Evolutionary conservation across 2,888 invertebrate species (phyloP).

Genomic region (Phrixothrix hirtus): DNA sequence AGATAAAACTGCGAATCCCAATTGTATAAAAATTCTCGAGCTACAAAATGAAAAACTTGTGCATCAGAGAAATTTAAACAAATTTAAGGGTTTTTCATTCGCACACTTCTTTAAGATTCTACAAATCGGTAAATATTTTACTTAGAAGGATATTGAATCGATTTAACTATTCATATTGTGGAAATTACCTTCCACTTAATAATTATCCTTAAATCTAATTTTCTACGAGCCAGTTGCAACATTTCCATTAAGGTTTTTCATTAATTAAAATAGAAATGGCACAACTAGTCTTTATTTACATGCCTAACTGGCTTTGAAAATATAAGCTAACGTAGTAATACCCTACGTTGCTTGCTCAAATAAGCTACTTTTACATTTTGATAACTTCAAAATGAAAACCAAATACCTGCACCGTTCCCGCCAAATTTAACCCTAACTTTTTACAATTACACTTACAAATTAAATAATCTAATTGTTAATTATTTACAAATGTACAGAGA

Average conservation of each 20-base stretch:
- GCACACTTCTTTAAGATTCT: constrained; percentile 30
- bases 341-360: constrained; percentile 43
- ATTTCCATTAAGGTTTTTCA: no score
- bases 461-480: neutral
- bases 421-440: constrained; percentile 14
- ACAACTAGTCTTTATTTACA: no score
- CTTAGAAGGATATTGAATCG: constrained; percentile 41
- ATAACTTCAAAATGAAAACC: constrained; percentile 51
- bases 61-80: constrained; percentile 40
- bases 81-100: no score
- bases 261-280: no score
- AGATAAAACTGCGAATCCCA: constrained; percentile 2
- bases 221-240: no score
- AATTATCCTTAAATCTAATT: constrained; percentile 19
- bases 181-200: constrained; percentile 61
- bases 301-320: constrained; percentile 42
- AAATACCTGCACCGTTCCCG: constrained; percentile 28
- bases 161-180: constrained; percentile 45
- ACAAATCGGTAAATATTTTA: constrained; percentile 55
- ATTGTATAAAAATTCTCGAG: constrained; percentile 34
- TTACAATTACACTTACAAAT: no score
- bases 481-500: constrained; percentile 17
- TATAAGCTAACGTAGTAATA: constrained; percentile 47
- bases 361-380: constrained; percentile 41
- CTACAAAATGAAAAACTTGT: constrained; percentile 44